Evolutionary conservation across 2,888 invertebrate genomes (phyloP).

Genomic region (Drosophila meridionalis): DNA sequence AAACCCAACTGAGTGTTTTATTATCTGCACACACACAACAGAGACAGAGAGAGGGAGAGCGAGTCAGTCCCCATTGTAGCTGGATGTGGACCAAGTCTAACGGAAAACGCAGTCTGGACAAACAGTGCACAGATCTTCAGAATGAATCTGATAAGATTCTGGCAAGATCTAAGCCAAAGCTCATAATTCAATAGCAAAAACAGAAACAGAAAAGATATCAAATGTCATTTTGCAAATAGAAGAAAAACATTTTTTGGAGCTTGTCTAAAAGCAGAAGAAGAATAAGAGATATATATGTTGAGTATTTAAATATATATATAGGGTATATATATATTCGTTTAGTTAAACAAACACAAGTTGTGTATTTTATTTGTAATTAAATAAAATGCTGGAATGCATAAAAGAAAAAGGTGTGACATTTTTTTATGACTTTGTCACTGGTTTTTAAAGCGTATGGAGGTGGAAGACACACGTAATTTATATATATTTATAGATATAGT

Average conservation of each 20-base stretch:
- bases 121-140: conserved; percentile 44
- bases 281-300: conserved; percentile 2
- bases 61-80: conserved; percentile 35
- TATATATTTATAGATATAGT: conserved; percentile 34
- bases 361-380: conserved; percentile 69
- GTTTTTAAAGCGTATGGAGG: conserved; percentile 9
- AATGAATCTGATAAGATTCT: conserved; percentile 45
- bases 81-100: conserved; percentile 38
- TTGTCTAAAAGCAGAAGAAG: conserved; percentile 12
- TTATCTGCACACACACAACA: conserved; percentile 49
- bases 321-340: conserved; percentile 11
- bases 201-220: conserved; percentile 19
- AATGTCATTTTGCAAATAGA: conserved; percentile 65
- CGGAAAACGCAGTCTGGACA: conserved; percentile 38
- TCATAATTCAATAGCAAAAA: conserved; percentile 37
- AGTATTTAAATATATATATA: conserved; percentile 7
- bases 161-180: conserved; percentile 45
- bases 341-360: conserved; percentile 13
- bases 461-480: conserved; percentile 46
- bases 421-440: conserved; percentile 82
- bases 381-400: conserved; percentile 53
- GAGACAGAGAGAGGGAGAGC: neutral
- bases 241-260: conserved; percentile 10
- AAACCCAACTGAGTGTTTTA: conserved; percentile 72
- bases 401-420: conserved; percentile 78